Percentiles rank a stretch among this genome's conserved stretches.
phyloP scores from a whole-genome alignment of 2,113 vertebrate species.

The Colius striatus region DNA sequence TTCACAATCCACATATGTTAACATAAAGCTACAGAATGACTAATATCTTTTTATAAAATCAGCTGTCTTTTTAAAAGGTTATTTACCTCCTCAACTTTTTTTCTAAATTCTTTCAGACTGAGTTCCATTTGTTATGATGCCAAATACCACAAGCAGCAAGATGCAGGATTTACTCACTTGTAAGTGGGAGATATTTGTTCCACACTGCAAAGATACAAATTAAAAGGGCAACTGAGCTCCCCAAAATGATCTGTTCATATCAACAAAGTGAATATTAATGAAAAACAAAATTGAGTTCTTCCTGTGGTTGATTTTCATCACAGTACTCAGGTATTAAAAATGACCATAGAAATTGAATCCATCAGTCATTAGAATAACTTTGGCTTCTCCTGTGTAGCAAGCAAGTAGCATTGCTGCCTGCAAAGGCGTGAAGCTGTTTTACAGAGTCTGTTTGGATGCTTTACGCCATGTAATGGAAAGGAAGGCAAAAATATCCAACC shows the following conservation, averaged over 20 bases:
- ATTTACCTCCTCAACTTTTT: not conserved
- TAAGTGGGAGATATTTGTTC: constrained; percentile 42
- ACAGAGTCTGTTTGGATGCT: not conserved
- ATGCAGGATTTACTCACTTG: constrained; percentile 42
- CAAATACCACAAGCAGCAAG: constrained; percentile 5
- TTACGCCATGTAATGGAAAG: not conserved
- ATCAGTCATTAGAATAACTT: constrained; percentile 69
- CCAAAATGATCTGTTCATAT: constrained; percentile 67
- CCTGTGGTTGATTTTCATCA: constrained; percentile 69
- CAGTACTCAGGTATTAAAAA: constrained; percentile 70
- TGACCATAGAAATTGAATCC: constrained; percentile 58
- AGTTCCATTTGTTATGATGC: constrained; percentile 8
- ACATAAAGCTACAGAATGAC: not conserved
- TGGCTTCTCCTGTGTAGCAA: constrained; percentile 46
- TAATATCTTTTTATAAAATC: not conserved
- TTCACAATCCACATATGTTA: not conserved
- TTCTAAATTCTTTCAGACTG: not conserved
- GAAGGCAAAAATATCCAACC: not conserved
- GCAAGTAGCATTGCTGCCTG: not conserved
- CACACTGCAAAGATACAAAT: constrained; percentile 50
- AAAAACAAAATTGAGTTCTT: constrained; percentile 76
- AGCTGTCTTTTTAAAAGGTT: not conserved
- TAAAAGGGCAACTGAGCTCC: constrained; percentile 67
- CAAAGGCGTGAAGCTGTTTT: not conserved
- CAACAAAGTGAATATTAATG: constrained; percentile 76